Base-by-base conservation (phyloP, 1,140 invertebrate species). In the Ladona fulva region DNA sequence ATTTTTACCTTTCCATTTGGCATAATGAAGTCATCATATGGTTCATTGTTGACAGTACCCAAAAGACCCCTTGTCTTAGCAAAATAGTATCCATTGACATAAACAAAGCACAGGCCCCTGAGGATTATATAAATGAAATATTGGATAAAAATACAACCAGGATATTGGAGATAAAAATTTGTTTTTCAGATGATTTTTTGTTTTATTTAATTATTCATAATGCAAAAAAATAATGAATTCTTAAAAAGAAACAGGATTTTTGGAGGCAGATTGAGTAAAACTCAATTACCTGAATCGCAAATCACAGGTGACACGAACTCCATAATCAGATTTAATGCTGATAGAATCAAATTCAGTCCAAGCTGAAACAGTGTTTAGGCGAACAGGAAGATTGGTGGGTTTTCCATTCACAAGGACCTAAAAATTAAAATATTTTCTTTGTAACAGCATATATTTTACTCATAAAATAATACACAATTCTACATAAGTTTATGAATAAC, bases 11-110 rank as follows among this genome's bases (percentile, higher is more conserved):
- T 91, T 80, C 92, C 92, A 81, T 90, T 91, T 16, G 79, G 77
- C 76, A 78, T 16, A 11, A 52, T 37, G 80, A 91, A 91, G 83
- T 97, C 96, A 82, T 97, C 94, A 82, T 87, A 92, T 7, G 90
- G 89, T 83, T 98, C 96, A 80, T 94, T 91, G 87, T 97, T 95
- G 59, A 92, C 93, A 80, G 94, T 94, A 80, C 95, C 96, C 8
- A 97, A 86, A 24, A 98, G 87, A 81, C 96, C 96, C 24, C 92
- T 91, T 0, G 93, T 86, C 83, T 93, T 95, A 78, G 92, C 93
- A 76, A 92, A 91, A 84, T 97, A 95, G 86, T 89, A 94, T n/a
- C 92, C 94, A 82, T 90, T 90, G 0, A 94, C 86, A 80, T 86
- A 84, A 8, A 95, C 79, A 79, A 87, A 86, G 82, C 93, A 94